Evolutionary conservation across 2,888 invertebrate species (phyloP).

Genomic region (Tenthredo livida): DNA sequence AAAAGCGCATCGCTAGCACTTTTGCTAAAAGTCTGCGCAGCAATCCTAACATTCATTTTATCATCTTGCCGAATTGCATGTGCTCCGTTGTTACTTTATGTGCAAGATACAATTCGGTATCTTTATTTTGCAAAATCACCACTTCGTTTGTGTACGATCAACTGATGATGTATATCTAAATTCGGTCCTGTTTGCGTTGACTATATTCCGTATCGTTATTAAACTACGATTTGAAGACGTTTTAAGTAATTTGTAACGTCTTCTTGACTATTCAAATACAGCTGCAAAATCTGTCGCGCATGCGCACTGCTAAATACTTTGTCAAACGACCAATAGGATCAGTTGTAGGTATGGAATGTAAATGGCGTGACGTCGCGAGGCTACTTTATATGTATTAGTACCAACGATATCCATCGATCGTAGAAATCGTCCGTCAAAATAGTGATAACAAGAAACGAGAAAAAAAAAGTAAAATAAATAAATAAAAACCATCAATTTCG

Average conservation of each 20-base stretch:
- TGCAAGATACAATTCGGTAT: no score
- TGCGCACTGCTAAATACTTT: neutral
- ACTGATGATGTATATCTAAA: no score
- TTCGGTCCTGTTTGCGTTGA: no score
- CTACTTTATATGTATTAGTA: neutral
- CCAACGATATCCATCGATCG: constrained; percentile 38
- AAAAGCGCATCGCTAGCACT: no score
- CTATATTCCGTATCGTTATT: no score
- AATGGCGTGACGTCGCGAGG: constrained; percentile 39
- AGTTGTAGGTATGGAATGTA: neutral
- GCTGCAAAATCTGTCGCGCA: neutral
- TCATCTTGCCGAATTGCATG: no score
- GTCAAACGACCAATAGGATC: constrained; percentile 7
- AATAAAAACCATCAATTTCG: neutral
- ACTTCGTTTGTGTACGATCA: no score
- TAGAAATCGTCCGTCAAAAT: constrained; percentile 41
- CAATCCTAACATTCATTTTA: no score
- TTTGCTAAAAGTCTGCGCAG: no score
- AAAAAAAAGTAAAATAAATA: neutral
- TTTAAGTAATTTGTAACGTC: neutral
- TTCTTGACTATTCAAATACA: neutral
- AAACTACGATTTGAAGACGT: neutral
- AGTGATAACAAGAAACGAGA: neutral
- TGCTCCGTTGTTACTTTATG: no score
- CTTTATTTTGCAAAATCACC: no score